Percentiles rank a stretch among this genome's conserved stretches.
Conservation (phyloP, 2,797 vertebrate genomes). For the Danio tinwini region DNA sequence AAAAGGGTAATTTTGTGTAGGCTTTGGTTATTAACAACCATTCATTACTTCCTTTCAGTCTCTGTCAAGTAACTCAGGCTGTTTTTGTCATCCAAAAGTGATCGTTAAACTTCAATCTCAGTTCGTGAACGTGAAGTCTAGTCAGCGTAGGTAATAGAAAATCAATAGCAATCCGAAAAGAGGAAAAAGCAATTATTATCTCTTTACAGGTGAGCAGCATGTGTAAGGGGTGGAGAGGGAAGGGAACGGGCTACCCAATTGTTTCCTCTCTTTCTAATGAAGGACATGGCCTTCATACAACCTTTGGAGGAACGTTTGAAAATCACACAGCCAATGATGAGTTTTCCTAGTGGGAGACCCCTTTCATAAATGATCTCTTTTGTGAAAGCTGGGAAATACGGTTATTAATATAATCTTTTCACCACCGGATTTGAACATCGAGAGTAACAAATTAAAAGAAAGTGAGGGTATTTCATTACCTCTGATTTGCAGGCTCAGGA, state of each 20-base stretch:
- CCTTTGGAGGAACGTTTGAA: constrained; percentile 49
- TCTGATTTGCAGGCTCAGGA: constrained; percentile 12
- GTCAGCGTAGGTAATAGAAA: constrained; percentile 64
- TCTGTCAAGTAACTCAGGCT: constrained; percentile 37
- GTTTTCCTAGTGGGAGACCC: constrained; percentile 36
- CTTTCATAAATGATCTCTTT: constrained; percentile 36
- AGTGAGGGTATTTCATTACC: constrained; percentile 11
- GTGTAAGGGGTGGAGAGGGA: constrained; percentile 41
- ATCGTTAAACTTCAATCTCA: constrained; percentile 61
- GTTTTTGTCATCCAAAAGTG: constrained; percentile 51
- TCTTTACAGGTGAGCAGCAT: constrained; percentile 50
- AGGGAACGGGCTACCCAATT: constrained; percentile 38
- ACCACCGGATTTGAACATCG: constrained; percentile 17
- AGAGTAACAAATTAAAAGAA: constrained; percentile 14
- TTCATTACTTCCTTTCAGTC: constrained; percentile 59
- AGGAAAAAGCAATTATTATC: constrained; percentile 62
- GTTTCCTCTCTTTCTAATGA: constrained; percentile 56
- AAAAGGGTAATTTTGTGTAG: constrained; percentile 57
- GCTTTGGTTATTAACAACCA: constrained; percentile 57
- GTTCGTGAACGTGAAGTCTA: constrained; percentile 41
- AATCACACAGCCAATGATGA: constrained; percentile 39
- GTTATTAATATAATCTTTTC: constrained; percentile 26
- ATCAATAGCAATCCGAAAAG: constrained; percentile 68
- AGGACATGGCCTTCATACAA: constrained; percentile 55
- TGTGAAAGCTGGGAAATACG: constrained; percentile 14